Evolutionary conservation across 2,888 invertebrate genomes (phyloP).

Genomic region (Drosophila villosipedis): DNA sequence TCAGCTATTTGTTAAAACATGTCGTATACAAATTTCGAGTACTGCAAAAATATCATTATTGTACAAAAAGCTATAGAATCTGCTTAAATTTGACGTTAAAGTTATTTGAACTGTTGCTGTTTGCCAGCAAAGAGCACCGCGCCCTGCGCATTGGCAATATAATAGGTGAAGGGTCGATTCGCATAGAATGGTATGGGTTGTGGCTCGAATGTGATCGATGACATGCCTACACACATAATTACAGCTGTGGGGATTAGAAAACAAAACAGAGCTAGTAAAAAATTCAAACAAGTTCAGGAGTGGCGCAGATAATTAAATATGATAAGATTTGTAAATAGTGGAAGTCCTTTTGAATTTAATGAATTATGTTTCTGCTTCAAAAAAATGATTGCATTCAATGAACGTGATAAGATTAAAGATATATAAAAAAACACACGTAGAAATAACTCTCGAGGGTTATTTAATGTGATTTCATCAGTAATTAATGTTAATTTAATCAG

Average conservation of each 20-base stretch:
- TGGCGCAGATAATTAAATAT: not conserved
- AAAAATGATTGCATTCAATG: not conserved
- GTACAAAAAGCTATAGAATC: not conserved
- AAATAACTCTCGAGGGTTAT: not conserved
- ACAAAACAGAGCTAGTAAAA: not conserved
- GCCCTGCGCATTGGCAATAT: conserved; percentile 31
- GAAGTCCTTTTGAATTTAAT: not conserved
- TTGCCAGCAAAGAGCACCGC: conserved; percentile 47
- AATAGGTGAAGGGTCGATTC: conserved; percentile 53
- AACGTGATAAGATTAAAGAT: too few species aligned
- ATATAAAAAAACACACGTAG: not conserved
- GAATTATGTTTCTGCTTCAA: not conserved
- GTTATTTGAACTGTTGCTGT: not conserved
- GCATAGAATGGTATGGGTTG: conserved; percentile 44
- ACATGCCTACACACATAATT: not conserved
- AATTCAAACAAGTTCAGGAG: not conserved
- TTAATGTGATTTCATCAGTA: not conserved
- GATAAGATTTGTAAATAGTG: not conserved
- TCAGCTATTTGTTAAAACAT: conserved; percentile 16
- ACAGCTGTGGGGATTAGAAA: conserved; percentile 24
- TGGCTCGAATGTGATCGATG: conserved; percentile 17
- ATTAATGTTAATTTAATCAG: not conserved
- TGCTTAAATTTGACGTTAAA: not conserved
- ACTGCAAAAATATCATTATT: not conserved
- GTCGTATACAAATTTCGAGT: not conserved